Percentiles rank a stretch among this genome's conserved stretches.
Evolutionary conservation across 2,113 vertebrate species (phyloP).

Genomic region (Oncorhynchus clarkii): DNA sequence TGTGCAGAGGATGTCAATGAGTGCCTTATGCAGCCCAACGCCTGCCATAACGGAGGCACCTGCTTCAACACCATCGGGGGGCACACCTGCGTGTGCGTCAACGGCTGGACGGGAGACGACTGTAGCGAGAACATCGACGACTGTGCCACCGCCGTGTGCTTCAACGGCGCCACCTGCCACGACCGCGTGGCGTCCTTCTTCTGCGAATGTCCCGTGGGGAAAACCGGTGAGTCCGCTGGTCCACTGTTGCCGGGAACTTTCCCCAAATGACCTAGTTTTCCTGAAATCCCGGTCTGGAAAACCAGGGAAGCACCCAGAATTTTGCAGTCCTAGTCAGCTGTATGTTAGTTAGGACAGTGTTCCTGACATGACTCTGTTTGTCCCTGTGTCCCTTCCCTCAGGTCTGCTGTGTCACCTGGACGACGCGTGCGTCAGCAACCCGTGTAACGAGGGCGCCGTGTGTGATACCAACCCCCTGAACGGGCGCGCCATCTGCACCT

Average conservation of each 20-base stretch:
- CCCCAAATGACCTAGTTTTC: no score
- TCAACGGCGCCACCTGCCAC: conserved; percentile 93
- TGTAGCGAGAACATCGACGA: conserved; percentile 98
- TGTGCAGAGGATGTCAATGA: conserved; percentile 97
- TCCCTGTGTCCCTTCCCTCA: conserved; percentile 45
- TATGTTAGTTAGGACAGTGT: not conserved
- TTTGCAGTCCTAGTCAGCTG: not conserved
- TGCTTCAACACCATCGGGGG: conserved; percentile 95
- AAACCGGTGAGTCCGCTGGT: conserved; percentile 79
- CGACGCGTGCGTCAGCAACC: conserved; percentile 97
- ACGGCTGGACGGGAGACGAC: conserved; percentile 96
- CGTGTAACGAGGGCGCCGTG: conserved; percentile 93
- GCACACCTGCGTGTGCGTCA: conserved; percentile 95
- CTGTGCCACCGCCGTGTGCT: conserved; percentile 93
- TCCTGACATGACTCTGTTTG: not conserved
- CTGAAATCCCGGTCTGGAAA: no score
- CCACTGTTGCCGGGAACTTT: not conserved
- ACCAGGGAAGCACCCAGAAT: no score
- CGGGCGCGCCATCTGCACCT: conserved; percentile 95
- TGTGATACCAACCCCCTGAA: conserved; percentile 98
- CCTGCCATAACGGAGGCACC: conserved; percentile 96
- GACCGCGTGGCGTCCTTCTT: conserved; percentile 97
- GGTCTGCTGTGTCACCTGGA: conserved; percentile 96
- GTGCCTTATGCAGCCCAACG: conserved; percentile 95
- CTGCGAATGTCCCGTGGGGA: conserved; percentile 95